Evolutionary conservation across 2,113 vertebrate genomes (phyloP).

Genomic region (Stictonetta naevosa): DNA sequence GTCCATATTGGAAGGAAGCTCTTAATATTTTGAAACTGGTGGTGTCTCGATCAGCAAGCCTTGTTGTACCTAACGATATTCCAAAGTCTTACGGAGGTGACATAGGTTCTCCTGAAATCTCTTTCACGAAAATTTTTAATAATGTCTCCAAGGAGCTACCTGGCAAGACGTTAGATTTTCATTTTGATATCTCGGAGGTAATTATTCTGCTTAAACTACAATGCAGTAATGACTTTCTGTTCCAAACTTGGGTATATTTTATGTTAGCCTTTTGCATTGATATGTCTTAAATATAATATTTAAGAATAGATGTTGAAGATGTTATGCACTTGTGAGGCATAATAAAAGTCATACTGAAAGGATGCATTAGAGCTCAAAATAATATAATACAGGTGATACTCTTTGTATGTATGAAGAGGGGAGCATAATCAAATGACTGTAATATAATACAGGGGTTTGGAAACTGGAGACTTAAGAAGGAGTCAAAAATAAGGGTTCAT

Average conservation of each 20-base stretch:
- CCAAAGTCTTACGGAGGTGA: slow-evolving; percentile 92
- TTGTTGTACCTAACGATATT: slow-evolving; percentile 94
- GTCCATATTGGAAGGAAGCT: slow-evolving; percentile 97
- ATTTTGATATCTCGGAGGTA: slow-evolving; percentile 99
- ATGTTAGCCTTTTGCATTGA: background rate
- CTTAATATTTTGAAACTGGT: slow-evolving; percentile 98
- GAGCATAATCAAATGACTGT: background rate
- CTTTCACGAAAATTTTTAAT: slow-evolving; percentile 97
- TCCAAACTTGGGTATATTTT: background rate
- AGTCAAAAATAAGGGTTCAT: background rate
- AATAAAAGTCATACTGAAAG: background rate
- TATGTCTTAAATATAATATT: background rate
- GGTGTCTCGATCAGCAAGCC: slow-evolving; percentile 96
- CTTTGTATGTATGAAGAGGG: background rate
- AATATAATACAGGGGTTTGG: background rate
- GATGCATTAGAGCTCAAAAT: background rate
- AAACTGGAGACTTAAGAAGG: background rate
- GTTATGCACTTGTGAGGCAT: background rate
- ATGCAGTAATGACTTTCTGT: background rate
- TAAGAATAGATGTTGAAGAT: background rate
- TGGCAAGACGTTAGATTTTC: slow-evolving; percentile 98
- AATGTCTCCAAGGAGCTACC: slow-evolving; percentile 96
- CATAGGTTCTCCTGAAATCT: slow-evolving; percentile 91
- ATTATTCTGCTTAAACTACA: background rate
- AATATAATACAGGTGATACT: background rate